phyloP scores from a whole-genome alignment of 2,797 vertebrate genomes.

The Anguilla megastoma region DNA sequence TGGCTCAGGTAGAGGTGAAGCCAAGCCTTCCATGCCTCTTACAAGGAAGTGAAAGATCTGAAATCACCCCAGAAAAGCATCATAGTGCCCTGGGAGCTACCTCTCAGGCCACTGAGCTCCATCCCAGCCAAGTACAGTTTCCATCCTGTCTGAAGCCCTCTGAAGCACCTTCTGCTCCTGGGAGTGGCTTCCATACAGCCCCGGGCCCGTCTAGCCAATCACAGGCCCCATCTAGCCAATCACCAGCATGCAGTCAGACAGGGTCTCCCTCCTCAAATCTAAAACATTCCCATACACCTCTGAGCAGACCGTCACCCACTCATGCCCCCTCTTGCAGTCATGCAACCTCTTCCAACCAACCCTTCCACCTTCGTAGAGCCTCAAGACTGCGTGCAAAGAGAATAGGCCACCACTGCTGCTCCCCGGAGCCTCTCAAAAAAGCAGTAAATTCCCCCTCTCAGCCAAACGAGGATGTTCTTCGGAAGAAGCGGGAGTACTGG shows the following conservation, averaged over 20 bases:
- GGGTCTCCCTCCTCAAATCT: constrained; percentile 25
- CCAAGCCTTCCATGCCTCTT: constrained; percentile 46
- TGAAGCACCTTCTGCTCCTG: background rate
- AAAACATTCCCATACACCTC: constrained; percentile 42
- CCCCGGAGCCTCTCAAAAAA: constrained; percentile 48
- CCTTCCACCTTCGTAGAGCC: constrained; percentile 37
- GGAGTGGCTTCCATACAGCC: no score
- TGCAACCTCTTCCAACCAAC: constrained; percentile 1
- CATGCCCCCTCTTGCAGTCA: constrained; percentile 23
- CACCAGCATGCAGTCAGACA: constrained; percentile 4
- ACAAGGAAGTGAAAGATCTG: constrained; percentile 31
- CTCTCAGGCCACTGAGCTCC: constrained; percentile 52
- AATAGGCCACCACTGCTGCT: constrained; percentile 39
- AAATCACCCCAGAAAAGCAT: constrained; percentile 37
- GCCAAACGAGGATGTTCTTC: constrained; percentile 56
- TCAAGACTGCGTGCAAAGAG: constrained; percentile 48
- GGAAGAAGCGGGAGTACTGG: constrained; percentile 78
- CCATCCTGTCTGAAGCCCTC: background rate
- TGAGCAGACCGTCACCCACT: constrained; percentile 32
- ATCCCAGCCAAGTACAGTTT: background rate
- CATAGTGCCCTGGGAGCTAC: constrained; percentile 38
- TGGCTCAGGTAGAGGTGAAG: constrained; percentile 43
- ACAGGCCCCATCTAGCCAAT: constrained; percentile 15
- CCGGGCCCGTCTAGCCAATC: constrained; percentile 13
- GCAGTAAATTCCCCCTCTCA: background rate